phyloP scores from a whole-genome alignment of 2,888 invertebrate species.

The Diplazon laetatorius region DNA sequence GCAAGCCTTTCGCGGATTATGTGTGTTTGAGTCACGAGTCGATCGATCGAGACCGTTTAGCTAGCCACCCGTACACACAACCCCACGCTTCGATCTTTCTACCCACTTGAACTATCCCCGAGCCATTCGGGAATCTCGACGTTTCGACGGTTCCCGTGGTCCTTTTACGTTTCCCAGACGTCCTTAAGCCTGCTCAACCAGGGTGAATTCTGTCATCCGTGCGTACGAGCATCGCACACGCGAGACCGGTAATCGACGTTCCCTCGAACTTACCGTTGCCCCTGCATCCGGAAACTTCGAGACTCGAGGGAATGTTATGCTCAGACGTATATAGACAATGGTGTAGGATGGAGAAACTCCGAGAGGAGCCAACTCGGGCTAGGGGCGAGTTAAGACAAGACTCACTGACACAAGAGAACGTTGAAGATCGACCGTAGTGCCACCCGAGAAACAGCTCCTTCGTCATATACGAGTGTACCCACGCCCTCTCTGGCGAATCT shows the following conservation, averaged over 20 bases:
- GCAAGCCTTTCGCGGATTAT: constrained; percentile 37
- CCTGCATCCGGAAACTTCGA: constrained; percentile 30
- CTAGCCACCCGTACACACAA: constrained; percentile 38
- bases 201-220: constrained; percentile 52
- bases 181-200: constrained; percentile 52
- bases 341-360: constrained; percentile 21
- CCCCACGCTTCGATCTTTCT: constrained; percentile 8
- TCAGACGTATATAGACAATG: constrained; percentile 29
- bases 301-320: constrained; percentile 37
- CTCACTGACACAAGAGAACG: constrained; percentile 7
- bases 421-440: constrained; percentile 16
- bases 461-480: constrained; percentile 7
- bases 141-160: constrained; percentile 13
- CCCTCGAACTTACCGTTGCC: constrained; percentile 17
- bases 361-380: neutral
- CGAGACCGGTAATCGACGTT: constrained; percentile 51
- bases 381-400: constrained; percentile 10
- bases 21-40: constrained; percentile 36
- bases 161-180: constrained; percentile 36
- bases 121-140: constrained; percentile 34
- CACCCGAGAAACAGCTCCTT: constrained; percentile 12
- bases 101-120: constrained; percentile 4
- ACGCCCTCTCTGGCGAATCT: constrained; percentile 6
- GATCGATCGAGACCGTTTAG: constrained; percentile 49
- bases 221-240: constrained; percentile 43